Percentiles rank a stretch among this genome's conserved stretches.
phyloP scores from a whole-genome alignment of 2,888 invertebrate species.

The Melangyna quadrimaculata region DNA sequence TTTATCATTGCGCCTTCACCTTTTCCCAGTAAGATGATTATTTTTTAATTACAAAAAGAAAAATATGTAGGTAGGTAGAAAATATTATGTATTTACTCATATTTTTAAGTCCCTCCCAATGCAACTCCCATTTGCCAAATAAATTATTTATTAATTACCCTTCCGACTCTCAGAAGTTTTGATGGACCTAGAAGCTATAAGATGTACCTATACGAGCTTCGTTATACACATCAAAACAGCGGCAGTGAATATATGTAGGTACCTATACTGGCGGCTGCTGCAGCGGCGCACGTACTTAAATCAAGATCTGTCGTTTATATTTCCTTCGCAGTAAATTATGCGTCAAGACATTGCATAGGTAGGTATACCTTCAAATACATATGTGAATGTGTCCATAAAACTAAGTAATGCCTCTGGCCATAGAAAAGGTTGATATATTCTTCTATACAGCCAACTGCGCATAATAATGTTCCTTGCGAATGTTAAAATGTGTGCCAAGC shows the following conservation, averaged over 20 bases:
- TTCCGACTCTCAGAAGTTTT: slow-evolving; percentile 8
- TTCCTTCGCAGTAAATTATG: slow-evolving; percentile 57
- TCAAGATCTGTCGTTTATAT: slow-evolving; percentile 64
- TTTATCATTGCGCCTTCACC: not conserved
- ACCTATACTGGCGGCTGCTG: not conserved
- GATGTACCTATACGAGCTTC: not conserved
- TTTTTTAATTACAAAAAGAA: slow-evolving; percentile 48
- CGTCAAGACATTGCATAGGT: slow-evolving; percentile 25
- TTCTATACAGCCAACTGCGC: not conserved
- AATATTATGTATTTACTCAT: not conserved
- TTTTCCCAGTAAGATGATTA: slow-evolving; percentile 41
- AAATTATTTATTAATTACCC: slow-evolving; percentile 58
- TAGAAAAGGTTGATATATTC: slow-evolving; percentile 19
- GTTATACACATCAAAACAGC: not conserved
- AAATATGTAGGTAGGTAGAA: not conserved
- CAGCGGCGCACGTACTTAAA: slow-evolving; percentile 44
- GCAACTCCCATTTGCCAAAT: slow-evolving; percentile 44
- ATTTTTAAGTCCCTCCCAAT: not conserved
- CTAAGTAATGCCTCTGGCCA: slow-evolving; percentile 20
- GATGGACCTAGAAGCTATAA: slow-evolving; percentile 18
- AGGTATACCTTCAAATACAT: not conserved
- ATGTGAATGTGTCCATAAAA: slow-evolving; percentile 2
- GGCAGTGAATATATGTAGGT: not conserved
- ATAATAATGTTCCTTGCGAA: slow-evolving; percentile 22
- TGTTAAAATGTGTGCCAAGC: slow-evolving; percentile 65